phyloP scores from a whole-genome alignment of 2,113 vertebrate species.

The Perccottus glenii region DNA sequence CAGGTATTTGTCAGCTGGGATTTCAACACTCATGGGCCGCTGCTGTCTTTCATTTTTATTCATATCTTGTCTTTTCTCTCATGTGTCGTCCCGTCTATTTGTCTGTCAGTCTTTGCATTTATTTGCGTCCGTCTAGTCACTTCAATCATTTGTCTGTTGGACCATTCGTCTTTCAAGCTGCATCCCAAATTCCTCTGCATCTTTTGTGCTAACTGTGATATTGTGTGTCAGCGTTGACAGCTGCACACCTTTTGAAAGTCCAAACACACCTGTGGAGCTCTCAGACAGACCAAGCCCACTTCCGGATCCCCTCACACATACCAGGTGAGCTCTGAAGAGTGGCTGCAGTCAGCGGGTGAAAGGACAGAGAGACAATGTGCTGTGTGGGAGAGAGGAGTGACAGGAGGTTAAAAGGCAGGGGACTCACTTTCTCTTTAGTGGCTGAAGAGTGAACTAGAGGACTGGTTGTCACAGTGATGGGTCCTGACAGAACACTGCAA shows the following conservation, averaged over 20 bases:
- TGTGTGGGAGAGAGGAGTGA: conserved; percentile 43
- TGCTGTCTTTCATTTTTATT: conserved; percentile 21
- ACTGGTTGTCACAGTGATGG: conserved; percentile 66
- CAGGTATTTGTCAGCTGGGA: not conserved
- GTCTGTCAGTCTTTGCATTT: conserved; percentile 68
- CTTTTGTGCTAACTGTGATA: conserved; percentile 56
- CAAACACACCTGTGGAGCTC: conserved; percentile 48
- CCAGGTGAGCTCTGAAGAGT: conserved; percentile 42
- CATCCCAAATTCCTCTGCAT: conserved; percentile 30
- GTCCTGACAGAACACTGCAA: conserved; percentile 49
- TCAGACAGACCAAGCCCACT: too few species aligned
- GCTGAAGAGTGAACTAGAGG: conserved; percentile 60
- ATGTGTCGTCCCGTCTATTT: conserved; percentile 45
- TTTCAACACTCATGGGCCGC: not conserved
- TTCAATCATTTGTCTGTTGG: conserved; percentile 64
- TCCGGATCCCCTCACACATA: conserved; percentile 22
- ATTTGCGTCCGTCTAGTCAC: conserved; percentile 64
- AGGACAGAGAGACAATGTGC: conserved; percentile 33
- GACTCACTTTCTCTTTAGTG: conserved; percentile 49
- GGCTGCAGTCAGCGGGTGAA: conserved; percentile 33
- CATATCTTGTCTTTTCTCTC: conserved; percentile 14
- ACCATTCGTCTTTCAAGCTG: conserved; percentile 60
- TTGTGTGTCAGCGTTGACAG: conserved; percentile 10
- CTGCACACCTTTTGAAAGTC: not conserved
- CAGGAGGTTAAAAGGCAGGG: conserved; percentile 62